These are phyloP conservation scores for Myodes glareolus DNA, from an alignment of 2,113 vertebrate species.

Conservation along the genomic window DNA sequence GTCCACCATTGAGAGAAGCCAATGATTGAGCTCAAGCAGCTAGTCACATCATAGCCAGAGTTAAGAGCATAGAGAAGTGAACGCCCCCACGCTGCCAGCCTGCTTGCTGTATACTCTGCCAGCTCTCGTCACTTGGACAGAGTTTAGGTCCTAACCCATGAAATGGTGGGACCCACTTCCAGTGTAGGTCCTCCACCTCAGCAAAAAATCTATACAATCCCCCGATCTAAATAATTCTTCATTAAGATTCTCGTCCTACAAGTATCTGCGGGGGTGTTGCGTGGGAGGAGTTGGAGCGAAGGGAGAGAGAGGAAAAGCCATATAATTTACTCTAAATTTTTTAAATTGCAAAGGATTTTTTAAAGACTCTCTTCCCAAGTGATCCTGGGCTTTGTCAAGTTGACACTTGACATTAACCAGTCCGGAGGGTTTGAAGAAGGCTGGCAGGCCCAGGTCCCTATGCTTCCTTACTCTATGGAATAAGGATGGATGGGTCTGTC, in stretches of 20 bases:
- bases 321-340: background rate
- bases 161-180: background rate
- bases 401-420: background rate
- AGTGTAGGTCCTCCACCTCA: background rate
- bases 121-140: background rate
- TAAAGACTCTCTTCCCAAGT: background rate
- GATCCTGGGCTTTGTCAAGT: too few species aligned
- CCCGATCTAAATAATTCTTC: background rate
- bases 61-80: background rate
- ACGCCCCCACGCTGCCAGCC: fast-evolving
- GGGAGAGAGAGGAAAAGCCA: background rate
- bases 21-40: background rate
- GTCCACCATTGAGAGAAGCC: too few species aligned
- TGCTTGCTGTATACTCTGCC: too few species aligned
- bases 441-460: background rate
- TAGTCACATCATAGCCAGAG: background rate
- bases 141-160: background rate
- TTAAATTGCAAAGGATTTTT: background rate
- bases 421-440: background rate
- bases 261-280: background rate
- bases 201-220: background rate
- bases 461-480: background rate
- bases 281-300: background rate
- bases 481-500: background rate
- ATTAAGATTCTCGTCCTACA: background rate